Evolutionary conservation across 2,113 vertebrate genomes (phyloP).

Genomic region (Gadus macrocephalus): DNA sequence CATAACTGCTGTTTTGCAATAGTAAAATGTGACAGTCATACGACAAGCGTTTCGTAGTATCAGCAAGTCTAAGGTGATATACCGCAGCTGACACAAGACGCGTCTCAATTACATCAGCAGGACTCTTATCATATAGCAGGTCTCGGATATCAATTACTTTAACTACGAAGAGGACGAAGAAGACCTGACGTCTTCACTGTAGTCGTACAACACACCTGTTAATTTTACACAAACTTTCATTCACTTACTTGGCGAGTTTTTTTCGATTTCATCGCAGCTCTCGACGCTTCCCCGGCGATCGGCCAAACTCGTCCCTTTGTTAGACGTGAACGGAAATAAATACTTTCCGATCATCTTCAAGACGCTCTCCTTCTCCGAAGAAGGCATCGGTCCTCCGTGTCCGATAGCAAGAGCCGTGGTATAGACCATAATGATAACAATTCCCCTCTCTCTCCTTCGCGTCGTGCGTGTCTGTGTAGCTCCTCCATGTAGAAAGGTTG

Average conservation of each 20-base stretch:
- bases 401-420: conserved; percentile 58
- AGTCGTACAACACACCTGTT: too few relatives aligned
- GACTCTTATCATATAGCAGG: too few relatives aligned
- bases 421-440: conserved; percentile 57
- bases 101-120: background rate
- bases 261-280: conserved; percentile 49
- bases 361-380: conserved; percentile 54
- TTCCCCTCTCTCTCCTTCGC: conserved; percentile 21
- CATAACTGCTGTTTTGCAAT: background rate
- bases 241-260: conserved; percentile 54
- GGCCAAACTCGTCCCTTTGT: background rate
- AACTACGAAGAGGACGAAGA: too few relatives aligned
- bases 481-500: conserved; percentile 46
- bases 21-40: too few relatives aligned
- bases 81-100: background rate
- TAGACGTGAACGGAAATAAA: conserved; percentile 35
- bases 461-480: background rate
- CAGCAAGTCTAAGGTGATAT: background rate
- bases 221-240: background rate
- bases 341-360: conserved; percentile 55
- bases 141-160: too few relatives aligned
- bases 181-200: background rate
- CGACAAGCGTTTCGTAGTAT: too few relatives aligned
- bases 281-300: conserved; percentile 53
- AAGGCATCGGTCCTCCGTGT: conserved; percentile 26